Percentiles rank a stretch among this genome's conserved stretches.
phyloP scores from a whole-genome alignment of 2,888 invertebrate genomes.

The Neoitamus cyanurus region DNA sequence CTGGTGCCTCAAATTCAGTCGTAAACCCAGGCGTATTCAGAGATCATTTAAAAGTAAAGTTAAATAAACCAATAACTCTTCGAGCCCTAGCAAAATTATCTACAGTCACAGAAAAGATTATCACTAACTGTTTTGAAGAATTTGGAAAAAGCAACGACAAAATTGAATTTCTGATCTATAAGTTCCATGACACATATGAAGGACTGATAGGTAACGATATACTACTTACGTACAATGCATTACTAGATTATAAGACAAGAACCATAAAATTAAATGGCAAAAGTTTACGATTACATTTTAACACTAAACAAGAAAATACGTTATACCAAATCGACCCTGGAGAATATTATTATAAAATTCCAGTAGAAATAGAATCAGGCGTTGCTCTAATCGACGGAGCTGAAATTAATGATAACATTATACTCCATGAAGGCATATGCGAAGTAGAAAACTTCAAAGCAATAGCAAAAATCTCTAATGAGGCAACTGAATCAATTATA shows the following conservation, averaged over 20 bases:
- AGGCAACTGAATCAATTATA: neutral
- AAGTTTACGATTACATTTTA: neutral
- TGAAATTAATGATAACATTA: neutral
- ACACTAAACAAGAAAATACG: neutral
- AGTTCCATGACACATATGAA: constrained; percentile 24
- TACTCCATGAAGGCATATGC: neutral
- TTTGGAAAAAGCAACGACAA: neutral
- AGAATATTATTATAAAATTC: neutral
- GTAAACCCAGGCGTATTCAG: neutral
- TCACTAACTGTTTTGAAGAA: neutral
- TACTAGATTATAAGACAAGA: neutral
- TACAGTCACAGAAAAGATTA: neutral
- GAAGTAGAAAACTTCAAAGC: neutral
- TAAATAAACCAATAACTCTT: neutral
- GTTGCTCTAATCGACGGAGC: neutral
- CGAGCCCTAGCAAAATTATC: neutral
- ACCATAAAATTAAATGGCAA: neutral
- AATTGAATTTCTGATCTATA: neutral
- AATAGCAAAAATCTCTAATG: neutral
- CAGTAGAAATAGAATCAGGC: neutral
- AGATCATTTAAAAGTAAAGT: neutral
- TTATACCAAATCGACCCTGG: neutral
- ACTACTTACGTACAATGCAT: neutral
- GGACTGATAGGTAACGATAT: constrained; percentile 34
- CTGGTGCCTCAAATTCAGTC: neutral